A percentile compares a stretch with the other conserved stretches of the same genome.
Conservation (phyloP, 2,797 vertebrate species). For the Gadopsis bispinosus region DNA sequence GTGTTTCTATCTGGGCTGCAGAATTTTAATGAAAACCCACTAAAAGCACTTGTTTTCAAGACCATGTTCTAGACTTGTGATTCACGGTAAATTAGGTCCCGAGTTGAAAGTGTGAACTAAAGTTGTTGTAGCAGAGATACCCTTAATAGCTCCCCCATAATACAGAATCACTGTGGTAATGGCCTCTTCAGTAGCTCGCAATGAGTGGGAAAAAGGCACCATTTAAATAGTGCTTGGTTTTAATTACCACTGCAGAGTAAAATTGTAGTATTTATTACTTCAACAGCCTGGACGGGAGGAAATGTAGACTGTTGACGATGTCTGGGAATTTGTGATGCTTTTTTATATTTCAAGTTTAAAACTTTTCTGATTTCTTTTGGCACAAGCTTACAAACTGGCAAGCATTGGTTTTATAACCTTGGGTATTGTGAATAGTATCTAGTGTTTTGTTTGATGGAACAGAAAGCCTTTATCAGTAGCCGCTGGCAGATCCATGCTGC, state of each 20-base stretch:
- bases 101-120: slow-evolving; percentile 45
- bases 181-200: slow-evolving; percentile 59
- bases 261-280: slow-evolving; percentile 46
- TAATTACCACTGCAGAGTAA: slow-evolving; percentile 63
- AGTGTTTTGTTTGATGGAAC: slow-evolving; percentile 65
- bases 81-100: slow-evolving; percentile 34
- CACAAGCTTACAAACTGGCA: slow-evolving; percentile 7
- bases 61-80: slow-evolving; percentile 27
- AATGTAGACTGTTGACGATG: slow-evolving; percentile 22
- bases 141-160: slow-evolving; percentile 62
- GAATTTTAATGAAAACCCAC: slow-evolving; percentile 18
- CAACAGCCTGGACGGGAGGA: slow-evolving; percentile 35
- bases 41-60: slow-evolving; percentile 31
- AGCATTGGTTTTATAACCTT: slow-evolving; percentile 41
- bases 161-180: slow-evolving; percentile 70
- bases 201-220: slow-evolving; percentile 54
- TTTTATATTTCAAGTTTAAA: slow-evolving; percentile 18
- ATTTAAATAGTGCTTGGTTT: slow-evolving; percentile 61
- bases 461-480: slow-evolving; percentile 69
- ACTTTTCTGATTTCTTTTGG: slow-evolving; percentile 21
- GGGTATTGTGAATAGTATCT: slow-evolving; percentile 48
- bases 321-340: slow-evolving; percentile 17
- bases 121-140: slow-evolving; percentile 60
- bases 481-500: slow-evolving; percentile 68
- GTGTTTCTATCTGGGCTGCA: slow-evolving; percentile 12